Conservation (phyloP, 2,113 vertebrate genomes). For the Corynorhinus townsendii region DNA sequence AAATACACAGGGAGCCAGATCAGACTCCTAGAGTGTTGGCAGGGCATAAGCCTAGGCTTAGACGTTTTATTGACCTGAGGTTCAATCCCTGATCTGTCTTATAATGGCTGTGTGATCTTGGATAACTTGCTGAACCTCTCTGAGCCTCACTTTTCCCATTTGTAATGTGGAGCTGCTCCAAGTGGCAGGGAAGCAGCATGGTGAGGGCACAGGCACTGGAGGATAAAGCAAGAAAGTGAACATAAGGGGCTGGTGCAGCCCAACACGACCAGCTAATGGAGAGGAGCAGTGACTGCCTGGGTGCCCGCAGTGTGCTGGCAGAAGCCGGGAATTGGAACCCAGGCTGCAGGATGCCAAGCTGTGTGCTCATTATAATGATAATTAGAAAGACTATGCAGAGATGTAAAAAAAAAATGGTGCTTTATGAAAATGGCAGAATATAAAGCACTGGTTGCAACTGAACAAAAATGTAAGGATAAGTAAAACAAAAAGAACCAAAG, state of each 20-base stretch:
- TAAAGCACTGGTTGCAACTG: background rate
- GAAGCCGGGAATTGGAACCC: background rate
- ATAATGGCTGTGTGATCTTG: background rate
- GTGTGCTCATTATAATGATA: background rate
- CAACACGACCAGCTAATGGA: fast-evolving
- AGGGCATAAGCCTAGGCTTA: background rate
- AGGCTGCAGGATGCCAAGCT: background rate
- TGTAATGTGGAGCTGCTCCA: background rate
- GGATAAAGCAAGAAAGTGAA: background rate
- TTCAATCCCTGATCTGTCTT: background rate
- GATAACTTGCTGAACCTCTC: background rate
- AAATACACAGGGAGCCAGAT: background rate
- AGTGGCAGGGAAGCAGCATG: background rate
- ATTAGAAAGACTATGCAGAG: background rate
- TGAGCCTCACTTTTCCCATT: background rate
- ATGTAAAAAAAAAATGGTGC: background rate
- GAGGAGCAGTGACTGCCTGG: background rate
- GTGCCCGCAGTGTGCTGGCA: fast-evolving
- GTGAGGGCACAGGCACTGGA: background rate
- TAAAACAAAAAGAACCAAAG: background rate
- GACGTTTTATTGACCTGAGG: background rate
- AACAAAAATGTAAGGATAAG: background rate
- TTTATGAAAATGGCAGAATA: background rate
- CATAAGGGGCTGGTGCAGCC: fast-evolving
- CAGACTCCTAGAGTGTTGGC: background rate